Base-by-base conservation (phyloP, 2,113 vertebrate genomes). In the Halcyon senegalensis region DNA sequence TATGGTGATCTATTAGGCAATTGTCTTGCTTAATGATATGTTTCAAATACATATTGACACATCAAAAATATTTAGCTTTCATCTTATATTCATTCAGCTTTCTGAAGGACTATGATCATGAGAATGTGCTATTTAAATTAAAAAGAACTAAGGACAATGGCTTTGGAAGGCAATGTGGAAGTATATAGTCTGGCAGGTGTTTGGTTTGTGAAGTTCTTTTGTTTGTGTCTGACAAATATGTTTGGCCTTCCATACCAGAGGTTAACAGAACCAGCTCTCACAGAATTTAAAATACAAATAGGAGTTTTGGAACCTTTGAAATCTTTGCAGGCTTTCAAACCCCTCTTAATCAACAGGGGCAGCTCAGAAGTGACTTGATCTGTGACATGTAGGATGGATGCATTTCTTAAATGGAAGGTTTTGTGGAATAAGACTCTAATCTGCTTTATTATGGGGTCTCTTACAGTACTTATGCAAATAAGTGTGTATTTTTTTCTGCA, bases 61-160 rank as follows among this genome's bases (percentile, higher is more conserved):
- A 6, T 82, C 64, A 87, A 76, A 93, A 96, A 89, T 53, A 37
- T 51, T 88, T 78, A 46, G 20, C 30, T 95, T 93, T 87, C 12
- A 3, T 95, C 43, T 79, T 92, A 5, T 4, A 39, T 86, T 72
- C 92, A 43, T 84, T 77, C 56, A 81, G 21, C 60, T 70, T 81
- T 84, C 46, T 11, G 7, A 30, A 67, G n/a, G 43, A 70, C n/a
- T 60, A 1, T 58, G 43, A 64, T 56, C 23, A 21, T 7, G 13
- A 56, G 16, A 81, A 51, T 21, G 20, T 48, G 11, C 24, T 68
- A 11, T 16, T 87, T 51, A 78, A 43, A 63, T 53, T 82, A 44
- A 46, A 46, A 89, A 75, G 10, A 21, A 35, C 46, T 50, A 72
- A 60, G 41, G 27, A 24, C 16, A 31, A 12, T 50, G 5, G 28